Conservation (phyloP, 2,113 vertebrate species). For the Rhagologus leucostigma region DNA sequence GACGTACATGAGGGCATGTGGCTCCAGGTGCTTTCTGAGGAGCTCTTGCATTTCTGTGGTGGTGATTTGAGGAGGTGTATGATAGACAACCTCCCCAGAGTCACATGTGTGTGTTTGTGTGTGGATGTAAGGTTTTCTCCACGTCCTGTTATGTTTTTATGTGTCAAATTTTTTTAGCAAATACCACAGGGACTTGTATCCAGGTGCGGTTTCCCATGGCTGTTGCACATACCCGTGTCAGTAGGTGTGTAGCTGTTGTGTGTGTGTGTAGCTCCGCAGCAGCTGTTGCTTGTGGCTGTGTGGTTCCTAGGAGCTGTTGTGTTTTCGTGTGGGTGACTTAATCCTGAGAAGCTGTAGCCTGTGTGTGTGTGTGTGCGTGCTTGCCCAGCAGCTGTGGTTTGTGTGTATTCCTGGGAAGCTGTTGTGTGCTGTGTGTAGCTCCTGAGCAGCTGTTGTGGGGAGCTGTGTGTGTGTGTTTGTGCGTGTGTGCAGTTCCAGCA, state of each 20-base stretch:
- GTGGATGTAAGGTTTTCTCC: not conserved
- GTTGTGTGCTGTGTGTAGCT: not conserved
- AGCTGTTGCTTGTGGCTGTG: not conserved
- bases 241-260: not conserved
- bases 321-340: not conserved
- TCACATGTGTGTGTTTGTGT: fast-evolving
- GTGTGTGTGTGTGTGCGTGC: not conserved
- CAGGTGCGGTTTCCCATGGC: not conserved
- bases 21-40: not conserved
- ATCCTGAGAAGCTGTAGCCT: not conserved
- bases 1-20: fast-evolving
- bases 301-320: not conserved
- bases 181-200: not conserved
- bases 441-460: not conserved
- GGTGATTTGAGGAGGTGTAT: not conserved
- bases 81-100: not conserved
- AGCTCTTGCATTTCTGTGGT: not conserved
- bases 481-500: not conserved
- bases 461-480: not conserved
- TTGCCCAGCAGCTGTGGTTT: not conserved
- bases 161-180: not conserved
- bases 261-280: not conserved
- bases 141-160: not conserved
- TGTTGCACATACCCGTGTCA: not conserved
- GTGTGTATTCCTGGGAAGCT: not conserved